Evolutionary conservation across 1,140 invertebrate genomes (phyloP).

Genomic region (Heliconius congener): DNA sequence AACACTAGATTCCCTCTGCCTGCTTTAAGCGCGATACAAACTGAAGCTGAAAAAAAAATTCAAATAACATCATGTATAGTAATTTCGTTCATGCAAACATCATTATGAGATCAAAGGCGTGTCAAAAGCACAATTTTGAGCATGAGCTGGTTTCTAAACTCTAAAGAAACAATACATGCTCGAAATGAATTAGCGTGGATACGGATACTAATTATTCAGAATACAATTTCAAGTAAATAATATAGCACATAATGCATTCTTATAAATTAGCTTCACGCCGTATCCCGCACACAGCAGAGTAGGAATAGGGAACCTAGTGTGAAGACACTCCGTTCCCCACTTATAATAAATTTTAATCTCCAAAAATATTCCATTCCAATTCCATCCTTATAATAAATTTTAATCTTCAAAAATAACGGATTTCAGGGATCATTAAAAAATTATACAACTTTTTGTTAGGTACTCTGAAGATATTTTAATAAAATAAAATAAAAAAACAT

Average conservation of each 20-base stretch:
- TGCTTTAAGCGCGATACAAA: too few species aligned
- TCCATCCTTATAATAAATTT: background rate
- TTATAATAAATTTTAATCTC: too few species aligned
- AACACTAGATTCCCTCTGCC: too few species aligned
- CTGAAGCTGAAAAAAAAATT: background rate
- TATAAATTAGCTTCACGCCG: background rate
- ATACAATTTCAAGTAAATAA: background rate
- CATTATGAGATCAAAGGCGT: slow-evolving; percentile 15
- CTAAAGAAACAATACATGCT: background rate
- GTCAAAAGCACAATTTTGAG: slow-evolving; percentile 18
- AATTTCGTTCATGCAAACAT: slow-evolving; percentile 18
- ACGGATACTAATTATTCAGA: background rate
- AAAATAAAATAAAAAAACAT: too few species aligned
- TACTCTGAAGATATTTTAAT: too few species aligned
- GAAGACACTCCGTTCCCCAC: too few species aligned
- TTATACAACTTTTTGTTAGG: too few species aligned
- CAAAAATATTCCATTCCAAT: too few species aligned
- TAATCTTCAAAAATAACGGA: background rate
- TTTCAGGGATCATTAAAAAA: too few species aligned
- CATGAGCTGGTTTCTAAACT: background rate
- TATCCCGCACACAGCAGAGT: too few species aligned
- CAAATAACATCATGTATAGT: background rate
- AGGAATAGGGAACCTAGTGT: too few species aligned
- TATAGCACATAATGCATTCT: background rate
- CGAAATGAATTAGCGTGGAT: background rate